phyloP scores from a whole-genome alignment of 2,888 invertebrate species.

The Sminthurides aquaticus region DNA sequence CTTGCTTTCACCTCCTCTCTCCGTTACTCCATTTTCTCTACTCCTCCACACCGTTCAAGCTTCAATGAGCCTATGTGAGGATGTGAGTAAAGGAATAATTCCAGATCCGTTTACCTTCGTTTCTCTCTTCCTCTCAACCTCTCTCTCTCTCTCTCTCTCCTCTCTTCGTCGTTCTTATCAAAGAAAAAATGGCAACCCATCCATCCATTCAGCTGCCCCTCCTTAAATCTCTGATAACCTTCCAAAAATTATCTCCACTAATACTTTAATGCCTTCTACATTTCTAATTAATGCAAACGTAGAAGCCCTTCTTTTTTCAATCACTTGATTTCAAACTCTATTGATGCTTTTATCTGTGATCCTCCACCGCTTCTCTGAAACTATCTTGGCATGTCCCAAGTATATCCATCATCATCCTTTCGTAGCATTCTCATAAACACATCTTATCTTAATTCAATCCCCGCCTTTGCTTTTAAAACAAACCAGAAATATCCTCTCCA shows the following conservation, averaged over 20 bases:
- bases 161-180: background rate
- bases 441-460: too few relatives aligned
- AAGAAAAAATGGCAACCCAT: slow-evolving; percentile 12
- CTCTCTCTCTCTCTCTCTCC: background rate
- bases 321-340: too few relatives aligned
- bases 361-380: too few relatives aligned
- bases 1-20: background rate
- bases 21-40: background rate
- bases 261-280: background rate
- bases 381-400: too few relatives aligned
- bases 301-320: background rate
- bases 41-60: too few relatives aligned
- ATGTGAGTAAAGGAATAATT: too few relatives aligned
- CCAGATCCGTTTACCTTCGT: background rate
- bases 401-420: too few relatives aligned
- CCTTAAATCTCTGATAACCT: background rate
- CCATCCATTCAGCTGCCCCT: background rate
- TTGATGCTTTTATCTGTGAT: too few relatives aligned
- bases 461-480: too few relatives aligned
- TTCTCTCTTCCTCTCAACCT: background rate
- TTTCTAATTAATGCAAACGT: background rate
- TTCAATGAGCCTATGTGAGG: background rate
- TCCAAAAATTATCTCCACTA: background rate
- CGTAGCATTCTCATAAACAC: too few relatives aligned
- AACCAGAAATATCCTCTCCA: too few relatives aligned